A percentile compares a stretch with the other conserved stretches of the same genome.
These are phyloP conservation scores for Danio jaintianensis DNA, from an alignment of 2,797 vertebrate genomes.

Conservation along the genomic window DNA sequence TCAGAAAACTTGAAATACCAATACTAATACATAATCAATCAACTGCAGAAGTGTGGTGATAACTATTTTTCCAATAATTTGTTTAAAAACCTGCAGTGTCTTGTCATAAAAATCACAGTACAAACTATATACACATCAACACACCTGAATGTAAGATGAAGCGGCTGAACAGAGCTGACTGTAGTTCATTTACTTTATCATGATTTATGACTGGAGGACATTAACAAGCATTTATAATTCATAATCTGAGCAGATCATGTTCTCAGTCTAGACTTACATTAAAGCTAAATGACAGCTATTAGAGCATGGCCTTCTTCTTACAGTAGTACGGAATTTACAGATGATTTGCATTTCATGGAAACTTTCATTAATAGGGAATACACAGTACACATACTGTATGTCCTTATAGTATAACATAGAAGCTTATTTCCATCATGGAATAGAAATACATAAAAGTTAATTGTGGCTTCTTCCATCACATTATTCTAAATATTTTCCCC, in stretches of 20 bases:
- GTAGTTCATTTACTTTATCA: neutral
- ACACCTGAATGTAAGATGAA: neutral
- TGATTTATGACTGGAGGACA: conserved; percentile 9
- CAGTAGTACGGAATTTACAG: neutral
- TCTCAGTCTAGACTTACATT: neutral
- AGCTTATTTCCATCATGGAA: neutral
- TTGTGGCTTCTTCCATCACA: neutral
- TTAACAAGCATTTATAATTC: conserved; percentile 16
- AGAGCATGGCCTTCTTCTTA: conserved; percentile 7
- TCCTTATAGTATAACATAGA: neutral
- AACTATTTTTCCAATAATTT: too few species aligned
- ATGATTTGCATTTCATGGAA: neutral
- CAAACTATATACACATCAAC: neutral
- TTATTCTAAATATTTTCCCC: too few species aligned
- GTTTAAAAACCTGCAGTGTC: too few species aligned
- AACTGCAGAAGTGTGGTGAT: too few species aligned
- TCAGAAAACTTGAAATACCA: too few species aligned
- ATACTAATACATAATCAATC: too few species aligned
- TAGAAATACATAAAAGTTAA: neutral
- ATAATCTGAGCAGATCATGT: conserved; percentile 2
- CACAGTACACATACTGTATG: neutral
- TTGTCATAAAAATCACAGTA: too few species aligned
- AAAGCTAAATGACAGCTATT: neutral
- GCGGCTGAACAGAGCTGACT: conserved; percentile 5
- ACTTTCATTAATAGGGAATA: conserved; percentile 1